phyloP scores from a whole-genome alignment of 2,888 invertebrate genomes.

The Amaurobius ferox region DNA sequence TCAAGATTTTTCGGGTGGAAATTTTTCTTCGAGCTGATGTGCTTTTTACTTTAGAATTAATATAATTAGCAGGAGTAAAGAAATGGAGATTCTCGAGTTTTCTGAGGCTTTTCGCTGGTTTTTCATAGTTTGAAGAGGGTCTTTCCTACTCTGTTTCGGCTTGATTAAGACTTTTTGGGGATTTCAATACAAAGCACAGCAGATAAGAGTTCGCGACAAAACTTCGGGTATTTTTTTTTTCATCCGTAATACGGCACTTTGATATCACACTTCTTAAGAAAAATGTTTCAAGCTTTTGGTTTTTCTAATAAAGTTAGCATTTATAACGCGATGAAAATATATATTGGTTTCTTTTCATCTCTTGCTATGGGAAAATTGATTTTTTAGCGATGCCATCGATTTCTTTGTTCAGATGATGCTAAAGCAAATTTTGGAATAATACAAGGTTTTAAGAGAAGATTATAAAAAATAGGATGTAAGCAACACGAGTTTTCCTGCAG shows the following conservation, averaged over 20 bases:
- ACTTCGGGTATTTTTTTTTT: not conserved
- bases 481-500: no score
- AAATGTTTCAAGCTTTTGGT: not conserved
- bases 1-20: not conserved
- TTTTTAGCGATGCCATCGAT: no score
- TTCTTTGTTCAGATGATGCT: no score
- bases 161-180: constrained; percentile 3
- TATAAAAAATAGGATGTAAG: no score
- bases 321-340: no score
- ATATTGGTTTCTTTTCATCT: not conserved
- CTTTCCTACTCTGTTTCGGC: not conserved
- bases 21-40: not conserved
- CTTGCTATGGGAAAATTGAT: not conserved
- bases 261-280: not conserved
- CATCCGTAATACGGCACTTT: not conserved
- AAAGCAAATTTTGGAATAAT: no score
- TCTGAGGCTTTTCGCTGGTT: not conserved
- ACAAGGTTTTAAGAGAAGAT: no score
- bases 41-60: not conserved
- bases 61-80: not conserved
- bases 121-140: not conserved
- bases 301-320: no score
- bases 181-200: not conserved
- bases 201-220: not conserved
- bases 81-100: not conserved